A percentile compares a stretch with the other conserved stretches of the same genome.
Conservation (phyloP, 2,888 invertebrate genomes). For the Macropis europaea region DNA sequence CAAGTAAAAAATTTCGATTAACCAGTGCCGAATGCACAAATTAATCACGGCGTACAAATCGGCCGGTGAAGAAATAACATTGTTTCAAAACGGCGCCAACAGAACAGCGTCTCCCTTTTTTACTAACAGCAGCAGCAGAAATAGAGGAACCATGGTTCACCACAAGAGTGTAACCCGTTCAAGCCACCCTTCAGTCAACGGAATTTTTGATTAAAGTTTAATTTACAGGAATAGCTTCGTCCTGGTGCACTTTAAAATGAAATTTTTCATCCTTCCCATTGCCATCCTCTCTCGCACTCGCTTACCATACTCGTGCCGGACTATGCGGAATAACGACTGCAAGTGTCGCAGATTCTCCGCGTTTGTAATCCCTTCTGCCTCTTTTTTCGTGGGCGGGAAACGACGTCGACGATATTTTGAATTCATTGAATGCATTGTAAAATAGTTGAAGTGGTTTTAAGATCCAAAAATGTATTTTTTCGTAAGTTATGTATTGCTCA, state of each 20-base stretch:
- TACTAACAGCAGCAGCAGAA: slow-evolving; percentile 1
- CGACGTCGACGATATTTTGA: slow-evolving; percentile 2
- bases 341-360: slow-evolving; percentile 40
- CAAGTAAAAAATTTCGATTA: neutral
- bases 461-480: no score
- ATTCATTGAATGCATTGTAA: neutral
- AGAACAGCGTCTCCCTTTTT: neutral
- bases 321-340: slow-evolving; percentile 27
- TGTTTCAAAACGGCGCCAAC: neutral
- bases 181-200: slow-evolving; percentile 37
- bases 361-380: slow-evolving; percentile 4
- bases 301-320: slow-evolving; percentile 19
- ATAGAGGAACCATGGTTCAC: slow-evolving; percentile 43
- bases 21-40: neutral
- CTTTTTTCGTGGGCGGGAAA: neutral
- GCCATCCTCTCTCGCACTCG: slow-evolving; percentile 10
- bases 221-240: slow-evolving; percentile 53
- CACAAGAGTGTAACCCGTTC: slow-evolving; percentile 37
- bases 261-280: slow-evolving; percentile 51
- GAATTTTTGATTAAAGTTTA: slow-evolving; percentile 65
- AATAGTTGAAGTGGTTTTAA: no score
- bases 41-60: neutral
- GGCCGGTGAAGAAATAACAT: slow-evolving; percentile 6
- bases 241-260: slow-evolving; percentile 57
- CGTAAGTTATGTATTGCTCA: no score